A percentile compares a stretch with the other conserved stretches of the same genome.
Conservation (phyloP, 2,888 invertebrate genomes). For the Scaptomyza cyrtandrae region DNA sequence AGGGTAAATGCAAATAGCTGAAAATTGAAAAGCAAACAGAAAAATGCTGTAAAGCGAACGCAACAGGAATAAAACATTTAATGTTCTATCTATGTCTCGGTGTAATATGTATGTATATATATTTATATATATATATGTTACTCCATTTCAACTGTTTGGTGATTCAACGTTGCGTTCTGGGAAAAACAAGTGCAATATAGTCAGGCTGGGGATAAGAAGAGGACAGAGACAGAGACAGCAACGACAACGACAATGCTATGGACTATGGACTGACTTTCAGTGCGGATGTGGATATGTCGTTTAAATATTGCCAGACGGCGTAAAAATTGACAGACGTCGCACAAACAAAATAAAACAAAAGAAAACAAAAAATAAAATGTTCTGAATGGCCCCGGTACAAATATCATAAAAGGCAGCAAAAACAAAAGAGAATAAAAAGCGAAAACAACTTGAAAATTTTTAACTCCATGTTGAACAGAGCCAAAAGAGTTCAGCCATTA, state of each 20-base stretch:
- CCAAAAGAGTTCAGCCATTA: conserved; percentile 46
- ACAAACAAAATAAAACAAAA: conserved; percentile 49
- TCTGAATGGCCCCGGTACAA: conserved; percentile 45
- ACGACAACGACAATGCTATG: neutral
- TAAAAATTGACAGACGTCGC: conserved; percentile 75
- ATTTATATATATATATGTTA: conserved; percentile 14
- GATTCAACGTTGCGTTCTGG: conserved; percentile 58
- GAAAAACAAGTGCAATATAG: conserved; percentile 69
- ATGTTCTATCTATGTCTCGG: conserved; percentile 16
- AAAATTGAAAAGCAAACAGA: conserved; percentile 19
- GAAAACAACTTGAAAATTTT: conserved; percentile 40
- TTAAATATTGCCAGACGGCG: conserved; percentile 74
- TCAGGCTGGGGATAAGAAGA: conserved; percentile 52
- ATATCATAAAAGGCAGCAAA: conserved; percentile 14
- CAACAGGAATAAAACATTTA: conserved; percentile 11
- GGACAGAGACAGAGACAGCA: conserved; percentile 6
- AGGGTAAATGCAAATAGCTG: conserved; percentile 24
- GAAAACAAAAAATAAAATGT: conserved; percentile 31
- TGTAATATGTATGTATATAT: neutral
- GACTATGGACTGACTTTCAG: conserved; percentile 36
- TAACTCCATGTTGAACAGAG: conserved; percentile 5
- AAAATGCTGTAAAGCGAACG: conserved; percentile 4
- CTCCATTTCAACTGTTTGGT: conserved; percentile 34
- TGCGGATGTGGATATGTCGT: conserved; percentile 76
- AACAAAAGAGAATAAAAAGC: conserved; percentile 30